These are phyloP conservation scores for Netelia fuscicornis DNA, from an alignment of 2,888 invertebrate genomes.

Conservation along the genomic window DNA sequence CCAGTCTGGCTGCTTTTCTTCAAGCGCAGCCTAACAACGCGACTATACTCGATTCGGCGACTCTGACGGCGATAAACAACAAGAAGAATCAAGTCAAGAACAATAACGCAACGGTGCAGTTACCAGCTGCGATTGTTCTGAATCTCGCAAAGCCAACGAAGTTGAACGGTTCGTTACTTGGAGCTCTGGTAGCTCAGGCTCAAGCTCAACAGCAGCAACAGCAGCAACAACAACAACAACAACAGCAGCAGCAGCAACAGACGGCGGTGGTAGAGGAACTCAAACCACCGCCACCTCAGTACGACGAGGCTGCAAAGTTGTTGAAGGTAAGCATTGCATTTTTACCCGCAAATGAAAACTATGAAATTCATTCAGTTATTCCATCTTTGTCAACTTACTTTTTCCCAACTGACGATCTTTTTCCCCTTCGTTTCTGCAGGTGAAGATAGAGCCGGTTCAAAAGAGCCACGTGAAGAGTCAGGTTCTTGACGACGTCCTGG, in stretches of 20 bases:
- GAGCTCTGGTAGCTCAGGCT: slow-evolving; percentile 82
- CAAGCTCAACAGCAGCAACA: slow-evolving; percentile 81
- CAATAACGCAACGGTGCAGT: slow-evolving; percentile 80
- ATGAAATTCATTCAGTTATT: neutral
- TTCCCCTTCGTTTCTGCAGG: slow-evolving; percentile 70
- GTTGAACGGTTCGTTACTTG: slow-evolving; percentile 81
- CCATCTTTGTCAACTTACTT: neutral
- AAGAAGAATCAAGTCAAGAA: slow-evolving; percentile 83
- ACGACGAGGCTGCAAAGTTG: slow-evolving; percentile 90
- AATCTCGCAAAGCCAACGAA: slow-evolving; percentile 82
- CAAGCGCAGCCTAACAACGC: slow-evolving; percentile 83
- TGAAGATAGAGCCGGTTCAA: slow-evolving; percentile 83
- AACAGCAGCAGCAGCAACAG: slow-evolving; percentile 69
- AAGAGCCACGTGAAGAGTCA: slow-evolving; percentile 88
- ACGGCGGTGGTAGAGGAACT: slow-evolving; percentile 80
- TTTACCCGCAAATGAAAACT: neutral
- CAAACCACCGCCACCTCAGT: slow-evolving; percentile 89
- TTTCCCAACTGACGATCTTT: slow-evolving; percentile 3
- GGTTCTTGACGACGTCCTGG: slow-evolving; percentile 96
- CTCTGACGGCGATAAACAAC: slow-evolving; percentile 83
- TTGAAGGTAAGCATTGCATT: slow-evolving; percentile 83
- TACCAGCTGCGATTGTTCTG: slow-evolving; percentile 82
- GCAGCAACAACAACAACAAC: slow-evolving; percentile 74
- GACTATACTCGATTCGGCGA: slow-evolving; percentile 81
- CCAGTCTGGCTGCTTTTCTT: slow-evolving; percentile 85